A percentile compares a stretch with the other conserved stretches of the same genome.
Evolutionary conservation across 2,888 invertebrate species (phyloP).

Genomic region (Gibbula magus): DNA sequence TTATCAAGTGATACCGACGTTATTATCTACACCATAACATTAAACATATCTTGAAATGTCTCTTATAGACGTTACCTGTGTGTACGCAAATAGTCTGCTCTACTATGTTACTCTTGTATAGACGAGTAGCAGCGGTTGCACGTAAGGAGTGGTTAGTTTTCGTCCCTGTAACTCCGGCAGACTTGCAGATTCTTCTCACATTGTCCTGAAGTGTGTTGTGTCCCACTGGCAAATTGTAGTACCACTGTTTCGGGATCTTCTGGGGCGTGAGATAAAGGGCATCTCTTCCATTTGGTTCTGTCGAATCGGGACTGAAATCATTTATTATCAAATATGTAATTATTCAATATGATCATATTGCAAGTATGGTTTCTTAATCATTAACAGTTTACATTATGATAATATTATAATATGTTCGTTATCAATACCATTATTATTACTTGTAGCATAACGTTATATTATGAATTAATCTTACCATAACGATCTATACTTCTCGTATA

Average conservation of each 20-base stretch:
- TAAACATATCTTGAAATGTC: too few species aligned
- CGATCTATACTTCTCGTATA: not conserved
- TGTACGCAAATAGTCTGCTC: not conserved
- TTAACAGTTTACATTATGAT: too few species aligned
- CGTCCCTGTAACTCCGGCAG: not conserved
- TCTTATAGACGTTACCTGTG: too few species aligned
- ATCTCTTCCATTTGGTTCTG: not conserved
- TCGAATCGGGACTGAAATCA: not conserved
- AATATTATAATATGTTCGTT: too few species aligned
- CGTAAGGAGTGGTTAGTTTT: not conserved
- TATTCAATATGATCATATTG: too few species aligned
- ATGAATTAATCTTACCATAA: conserved; percentile 3
- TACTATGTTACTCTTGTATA: conserved; percentile 64
- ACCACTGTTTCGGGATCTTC: not conserved
- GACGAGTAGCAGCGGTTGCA: conserved; percentile 65
- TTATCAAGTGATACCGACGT: too few species aligned
- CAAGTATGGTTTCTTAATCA: too few species aligned
- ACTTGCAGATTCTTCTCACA: not conserved
- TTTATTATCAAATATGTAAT: too few species aligned
- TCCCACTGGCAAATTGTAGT: not conserved
- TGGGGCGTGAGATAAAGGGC: not conserved
- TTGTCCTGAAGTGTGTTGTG: not conserved
- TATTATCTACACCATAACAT: too few species aligned
- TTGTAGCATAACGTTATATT: too few species aligned
- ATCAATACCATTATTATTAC: too few species aligned